phyloP scores from a whole-genome alignment of 2,797 vertebrate species.

The Gallinago solitaria region DNA sequence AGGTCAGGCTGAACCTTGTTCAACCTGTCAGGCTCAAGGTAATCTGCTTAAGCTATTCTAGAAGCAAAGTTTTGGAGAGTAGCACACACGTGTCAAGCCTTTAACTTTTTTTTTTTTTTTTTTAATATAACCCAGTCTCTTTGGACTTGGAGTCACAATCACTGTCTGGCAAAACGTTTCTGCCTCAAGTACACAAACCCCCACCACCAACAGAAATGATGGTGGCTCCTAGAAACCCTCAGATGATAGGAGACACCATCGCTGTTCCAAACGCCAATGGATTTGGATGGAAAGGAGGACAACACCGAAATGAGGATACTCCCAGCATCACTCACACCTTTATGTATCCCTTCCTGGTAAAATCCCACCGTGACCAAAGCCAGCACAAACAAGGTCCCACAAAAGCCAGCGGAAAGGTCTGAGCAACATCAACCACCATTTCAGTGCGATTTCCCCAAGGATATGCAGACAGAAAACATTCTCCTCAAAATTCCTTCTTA shows the following conservation, averaged over 20 bases:
- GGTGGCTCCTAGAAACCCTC: neutral
- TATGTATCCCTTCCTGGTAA: neutral
- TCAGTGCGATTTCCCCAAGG: neutral
- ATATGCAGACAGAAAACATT: neutral
- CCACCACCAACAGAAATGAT: rapidly evolving
- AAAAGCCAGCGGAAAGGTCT: neutral
- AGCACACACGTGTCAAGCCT: neutral
- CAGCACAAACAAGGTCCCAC: neutral
- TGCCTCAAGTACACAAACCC: neutral
- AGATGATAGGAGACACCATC: rapidly evolving
- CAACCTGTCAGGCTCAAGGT: neutral
- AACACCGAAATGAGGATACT: neutral
- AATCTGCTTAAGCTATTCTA: neutral
- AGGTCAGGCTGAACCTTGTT: neutral
- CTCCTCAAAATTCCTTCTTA: constrained; percentile 4
- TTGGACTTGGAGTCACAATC: neutral
- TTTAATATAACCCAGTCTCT: neutral
- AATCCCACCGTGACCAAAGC: neutral
- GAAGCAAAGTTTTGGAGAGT: neutral
- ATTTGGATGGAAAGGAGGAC: neutral
- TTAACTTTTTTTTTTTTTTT: neutral
- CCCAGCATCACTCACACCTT: neutral
- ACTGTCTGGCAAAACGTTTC: neutral
- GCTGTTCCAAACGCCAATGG: rapidly evolving
- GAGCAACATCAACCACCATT: neutral